These are phyloP conservation scores for Drosophila funebris DNA, from an alignment of 1,140 invertebrate species.

Conservation along the genomic window DNA sequence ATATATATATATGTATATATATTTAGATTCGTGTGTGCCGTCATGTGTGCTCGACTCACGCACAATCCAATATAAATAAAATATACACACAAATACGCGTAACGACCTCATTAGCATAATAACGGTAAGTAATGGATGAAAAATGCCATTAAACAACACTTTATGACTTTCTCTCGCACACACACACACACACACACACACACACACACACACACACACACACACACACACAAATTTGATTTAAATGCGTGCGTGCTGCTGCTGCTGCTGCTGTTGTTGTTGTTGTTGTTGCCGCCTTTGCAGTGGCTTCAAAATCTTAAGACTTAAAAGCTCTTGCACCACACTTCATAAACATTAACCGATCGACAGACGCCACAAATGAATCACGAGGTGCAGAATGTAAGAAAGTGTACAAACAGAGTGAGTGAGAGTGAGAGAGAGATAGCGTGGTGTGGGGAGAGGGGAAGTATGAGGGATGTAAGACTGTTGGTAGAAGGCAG, in stretches of 20 bases:
- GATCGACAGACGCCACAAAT: slow-evolving; percentile 11
- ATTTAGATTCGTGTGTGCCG: slow-evolving; percentile 9
- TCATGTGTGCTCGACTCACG: slow-evolving; percentile 43
- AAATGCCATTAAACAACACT: slow-evolving; percentile 83
- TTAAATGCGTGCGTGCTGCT: slow-evolving; percentile 47
- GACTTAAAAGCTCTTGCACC: slow-evolving; percentile 31
- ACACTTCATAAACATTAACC: slow-evolving; percentile 19
- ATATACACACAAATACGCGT: slow-evolving; percentile 81
- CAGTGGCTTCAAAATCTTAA: slow-evolving; percentile 54
- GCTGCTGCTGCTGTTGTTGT: slow-evolving; percentile 4
- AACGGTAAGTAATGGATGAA: slow-evolving; percentile 83
- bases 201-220: slow-evolving; percentile 25
- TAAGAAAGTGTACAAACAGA: too few relatives aligned
- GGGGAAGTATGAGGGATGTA: neutral
- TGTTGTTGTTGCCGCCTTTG: slow-evolving; percentile 35
- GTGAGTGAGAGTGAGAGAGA: neutral
- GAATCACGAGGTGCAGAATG: neutral
- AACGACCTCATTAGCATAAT: slow-evolving; percentile 83
- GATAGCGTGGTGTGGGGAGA: neutral
- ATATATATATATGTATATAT: too few relatives aligned
- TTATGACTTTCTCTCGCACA: slow-evolving; percentile 72
- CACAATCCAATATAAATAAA: slow-evolving; percentile 78
- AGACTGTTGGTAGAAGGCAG: neutral
- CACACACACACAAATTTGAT: slow-evolving; percentile 47
- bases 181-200: slow-evolving; percentile 9